Conservation (phyloP, 2,888 invertebrate genomes). For the Amblyteles armatorius region DNA sequence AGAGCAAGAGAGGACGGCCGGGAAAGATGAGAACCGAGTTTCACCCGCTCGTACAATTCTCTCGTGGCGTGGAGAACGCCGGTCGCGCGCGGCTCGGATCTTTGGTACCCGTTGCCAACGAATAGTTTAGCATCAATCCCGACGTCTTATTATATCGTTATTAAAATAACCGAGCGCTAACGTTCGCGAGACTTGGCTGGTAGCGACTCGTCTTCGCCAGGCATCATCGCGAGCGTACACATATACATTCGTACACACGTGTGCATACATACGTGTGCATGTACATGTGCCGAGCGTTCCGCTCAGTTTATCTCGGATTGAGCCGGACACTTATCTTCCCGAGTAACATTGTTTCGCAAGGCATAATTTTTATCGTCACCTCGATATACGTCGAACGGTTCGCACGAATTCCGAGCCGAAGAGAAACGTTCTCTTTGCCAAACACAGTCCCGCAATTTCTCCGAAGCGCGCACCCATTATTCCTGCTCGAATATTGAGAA, state of each 20-base stretch:
- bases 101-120: constrained; percentile 82
- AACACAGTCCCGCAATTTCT: neutral
- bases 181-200: constrained; percentile 68
- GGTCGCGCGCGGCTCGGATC: constrained; percentile 64
- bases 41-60: constrained; percentile 67
- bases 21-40: constrained; percentile 58
- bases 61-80: constrained; percentile 45
- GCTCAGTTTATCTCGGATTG: constrained; percentile 33
- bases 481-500: neutral
- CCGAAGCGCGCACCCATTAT: neutral
- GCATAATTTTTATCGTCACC: constrained; percentile 29
- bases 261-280: neutral
- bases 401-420: neutral
- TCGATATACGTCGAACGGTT: neutral
- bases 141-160: constrained; percentile 85
- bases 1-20: constrained; percentile 33
- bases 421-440: constrained; percentile 2
- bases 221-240: constrained; percentile 24
- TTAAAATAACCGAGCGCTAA: constrained; percentile 82
- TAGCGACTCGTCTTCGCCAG: constrained; percentile 24
- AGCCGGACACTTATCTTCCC: constrained; percentile 37
- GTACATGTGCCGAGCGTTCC: constrained; percentile 32
- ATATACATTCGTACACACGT: neutral
- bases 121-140: constrained; percentile 84
- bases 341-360: constrained; percentile 35